Conservation (phyloP, 2,113 vertebrate genomes). For the Brachyhypopomus gauderio region DNA sequence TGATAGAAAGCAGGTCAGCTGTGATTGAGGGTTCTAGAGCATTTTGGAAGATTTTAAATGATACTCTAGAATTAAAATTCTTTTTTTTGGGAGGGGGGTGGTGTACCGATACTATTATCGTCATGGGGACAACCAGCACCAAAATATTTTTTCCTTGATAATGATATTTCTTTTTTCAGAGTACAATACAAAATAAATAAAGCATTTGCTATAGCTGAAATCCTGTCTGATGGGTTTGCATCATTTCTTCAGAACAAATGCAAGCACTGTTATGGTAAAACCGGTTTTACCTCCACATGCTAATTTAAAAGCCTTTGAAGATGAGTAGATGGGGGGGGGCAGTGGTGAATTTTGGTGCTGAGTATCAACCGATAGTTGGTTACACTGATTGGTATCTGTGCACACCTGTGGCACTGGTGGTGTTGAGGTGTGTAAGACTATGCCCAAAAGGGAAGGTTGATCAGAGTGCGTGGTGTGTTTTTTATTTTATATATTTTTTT, state of each 20-base stretch:
- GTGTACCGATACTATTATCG: constrained; percentile 38
- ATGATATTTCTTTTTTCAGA: constrained; percentile 4
- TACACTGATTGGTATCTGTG: constrained; percentile 23
- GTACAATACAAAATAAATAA: constrained; percentile 38
- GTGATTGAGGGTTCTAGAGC: constrained; percentile 17
- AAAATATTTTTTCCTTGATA: constrained; percentile 28
- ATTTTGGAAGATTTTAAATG: not conserved
- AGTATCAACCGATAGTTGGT: not conserved
- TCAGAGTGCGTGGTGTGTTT: too few relatives aligned
- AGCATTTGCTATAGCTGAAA: constrained; percentile 37
- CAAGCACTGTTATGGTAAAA: not conserved
- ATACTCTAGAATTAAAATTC: constrained; percentile 40
- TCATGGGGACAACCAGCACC: constrained; percentile 38
- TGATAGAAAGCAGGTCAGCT: constrained; percentile 8
- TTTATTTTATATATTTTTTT: not conserved
- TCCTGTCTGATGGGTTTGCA: constrained; percentile 31
- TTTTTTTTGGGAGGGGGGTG: not conserved
- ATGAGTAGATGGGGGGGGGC: not conserved
- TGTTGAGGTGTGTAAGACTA: not conserved
- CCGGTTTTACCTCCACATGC: not conserved
- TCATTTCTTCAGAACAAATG: constrained; percentile 4
- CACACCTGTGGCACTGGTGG: not conserved
- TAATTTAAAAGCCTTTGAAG: not conserved
- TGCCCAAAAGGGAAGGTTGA: too few relatives aligned
- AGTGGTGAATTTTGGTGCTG: not conserved